Percentiles rank a stretch among this genome's conserved stretches.
Conservation (phyloP, 2,888 invertebrate genomes). For the Lepidocyrtoides sp. region DNA sequence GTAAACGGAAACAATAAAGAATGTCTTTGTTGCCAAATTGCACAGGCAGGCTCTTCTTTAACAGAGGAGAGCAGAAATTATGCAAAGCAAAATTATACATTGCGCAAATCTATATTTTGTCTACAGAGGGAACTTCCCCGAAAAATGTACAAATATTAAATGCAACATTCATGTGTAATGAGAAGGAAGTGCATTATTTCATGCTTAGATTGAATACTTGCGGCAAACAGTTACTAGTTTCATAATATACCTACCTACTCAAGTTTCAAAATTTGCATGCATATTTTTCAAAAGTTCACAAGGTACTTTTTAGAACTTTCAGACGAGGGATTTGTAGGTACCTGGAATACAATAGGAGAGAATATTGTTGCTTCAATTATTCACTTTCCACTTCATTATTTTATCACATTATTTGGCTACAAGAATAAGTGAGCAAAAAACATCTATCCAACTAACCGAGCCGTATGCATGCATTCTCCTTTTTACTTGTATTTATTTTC, state of each 20-base stretch:
- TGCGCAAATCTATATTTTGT: background rate
- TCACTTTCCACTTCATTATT: slow-evolving; percentile 58
- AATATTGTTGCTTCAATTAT: slow-evolving; percentile 35
- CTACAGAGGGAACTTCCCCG: slow-evolving; percentile 19
- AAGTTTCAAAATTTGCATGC: background rate
- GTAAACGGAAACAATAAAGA: slow-evolving; percentile 18
- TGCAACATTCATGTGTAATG: background rate
- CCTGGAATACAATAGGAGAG: slow-evolving; percentile 17
- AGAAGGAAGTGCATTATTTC: slow-evolving; percentile 28
- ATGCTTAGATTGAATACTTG: background rate
- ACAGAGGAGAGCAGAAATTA: no score
- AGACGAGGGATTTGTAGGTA: background rate
- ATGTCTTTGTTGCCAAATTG: background rate
- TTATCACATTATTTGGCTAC: background rate
- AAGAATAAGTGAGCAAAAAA: background rate
- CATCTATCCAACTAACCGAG: background rate
- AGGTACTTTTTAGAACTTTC: slow-evolving; percentile 6
- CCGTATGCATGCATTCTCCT: no score
- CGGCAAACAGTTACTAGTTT: no score
- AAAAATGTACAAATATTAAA: slow-evolving; percentile 1
- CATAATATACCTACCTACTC: no score
- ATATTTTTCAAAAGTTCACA: background rate
- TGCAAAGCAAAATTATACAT: background rate
- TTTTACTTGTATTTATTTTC: background rate
- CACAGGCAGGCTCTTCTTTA: background rate